Evolutionary conservation across 2,113 vertebrate species (phyloP), one percentile per base, ranked within the genome.

Genomic region (Syngnathoides biaculeatus): DNA sequence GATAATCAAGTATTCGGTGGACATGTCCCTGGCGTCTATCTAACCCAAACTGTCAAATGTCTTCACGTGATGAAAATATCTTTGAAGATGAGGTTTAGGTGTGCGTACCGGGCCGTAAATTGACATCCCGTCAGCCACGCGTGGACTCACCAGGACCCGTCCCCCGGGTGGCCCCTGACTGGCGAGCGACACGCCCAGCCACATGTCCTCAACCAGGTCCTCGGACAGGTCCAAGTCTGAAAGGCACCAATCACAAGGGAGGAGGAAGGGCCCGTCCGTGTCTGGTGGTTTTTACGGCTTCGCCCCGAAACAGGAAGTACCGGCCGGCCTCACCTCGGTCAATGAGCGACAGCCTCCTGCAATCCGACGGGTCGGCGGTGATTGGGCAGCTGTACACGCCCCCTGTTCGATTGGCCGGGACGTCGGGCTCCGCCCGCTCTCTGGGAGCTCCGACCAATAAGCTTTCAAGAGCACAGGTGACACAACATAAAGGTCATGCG

Each of bases 131-230:
- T 43, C 12, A 62, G 13, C 42, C n/a, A 43, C 2, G 6, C 19
- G 12, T 24, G 2, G 19, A 81, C 94, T 95, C 87, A 97, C 96
- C 95, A 98, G 71, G 38, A 95, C 91, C 78, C 91, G 65, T 4
- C 92, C 93, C 4, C 89, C 87, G 2, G 90, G 89, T 8, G 52
- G 78, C 19, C 90, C 87, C 80, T 98, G 95, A 88, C 95, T 97
- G 87, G 90, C 93, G 52, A 98, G 93, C 0, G 95, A 92, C 79
- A 96, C 95, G 1, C 96, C 96, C 17, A 98, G 83, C 95, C 96
- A 98, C 95, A 98, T 97, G 83, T 93, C 93, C 50, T 98, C 93
- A 6, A 95, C 80, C 58, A 92, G 84, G 74, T 93, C 92, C 47
- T 84, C 69, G 13, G 72, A 57, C 4, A 9, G 11, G 7, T 39